Evolutionary conservation across 2,888 invertebrate species (phyloP).

Genomic region (Conus canariensis): DNA sequence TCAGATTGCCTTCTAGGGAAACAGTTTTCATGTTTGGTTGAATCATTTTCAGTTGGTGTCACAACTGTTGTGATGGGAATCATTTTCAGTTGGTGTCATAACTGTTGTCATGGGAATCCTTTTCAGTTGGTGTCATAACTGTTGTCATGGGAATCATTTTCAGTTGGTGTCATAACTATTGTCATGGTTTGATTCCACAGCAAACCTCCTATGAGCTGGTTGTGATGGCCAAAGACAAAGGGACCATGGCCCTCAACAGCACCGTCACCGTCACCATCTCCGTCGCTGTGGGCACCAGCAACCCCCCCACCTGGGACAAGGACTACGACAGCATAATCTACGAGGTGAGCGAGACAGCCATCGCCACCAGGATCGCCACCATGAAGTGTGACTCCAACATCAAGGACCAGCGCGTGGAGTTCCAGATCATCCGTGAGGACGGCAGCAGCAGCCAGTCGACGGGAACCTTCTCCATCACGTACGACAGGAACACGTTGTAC

Average conservation of each 20-base stretch:
- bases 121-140: too few species aligned
- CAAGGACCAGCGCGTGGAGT: constrained; percentile 46
- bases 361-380: constrained; percentile 77
- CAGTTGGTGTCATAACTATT: too few species aligned
- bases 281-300: constrained; percentile 85
- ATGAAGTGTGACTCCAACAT: constrained; percentile 66
- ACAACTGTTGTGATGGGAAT: too few species aligned
- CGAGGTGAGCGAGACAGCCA: constrained; percentile 98
- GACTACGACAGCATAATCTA: constrained; percentile 77
- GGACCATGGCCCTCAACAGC: constrained; percentile 92
- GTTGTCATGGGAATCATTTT: too few species aligned
- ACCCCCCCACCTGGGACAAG: constrained; percentile 65
- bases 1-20: too few species aligned
- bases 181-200: not conserved
- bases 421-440: constrained; percentile 43
- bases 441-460: constrained; percentile 45
- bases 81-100: too few species aligned
- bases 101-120: too few species aligned
- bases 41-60: too few species aligned
- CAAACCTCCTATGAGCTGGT: constrained; percentile 82
- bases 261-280: constrained; percentile 99
- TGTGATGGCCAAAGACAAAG: constrained; percentile 99
- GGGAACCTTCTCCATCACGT: constrained; percentile 47
- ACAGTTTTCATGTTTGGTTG: too few species aligned
- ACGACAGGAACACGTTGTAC: constrained; percentile 56